phyloP scores from a whole-genome alignment of 2,888 invertebrate species.

The Microchrysa polita region DNA sequence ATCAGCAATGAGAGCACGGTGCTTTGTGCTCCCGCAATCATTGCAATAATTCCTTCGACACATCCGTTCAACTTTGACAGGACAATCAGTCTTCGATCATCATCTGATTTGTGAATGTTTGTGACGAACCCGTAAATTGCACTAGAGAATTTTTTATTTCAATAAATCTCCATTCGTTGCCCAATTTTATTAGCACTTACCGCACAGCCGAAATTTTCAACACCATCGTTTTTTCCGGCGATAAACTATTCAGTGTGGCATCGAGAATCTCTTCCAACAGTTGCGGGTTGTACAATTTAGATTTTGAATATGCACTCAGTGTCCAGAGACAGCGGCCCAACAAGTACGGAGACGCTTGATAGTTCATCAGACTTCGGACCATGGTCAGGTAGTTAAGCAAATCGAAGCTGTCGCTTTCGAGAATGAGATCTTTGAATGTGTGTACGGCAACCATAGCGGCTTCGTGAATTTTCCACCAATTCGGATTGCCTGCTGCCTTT shows the following conservation, averaged over 20 bases:
- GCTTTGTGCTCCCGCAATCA: constrained; percentile 66
- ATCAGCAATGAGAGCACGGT: constrained; percentile 67
- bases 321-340: constrained; percentile 63
- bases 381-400: constrained; percentile 62
- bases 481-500: constrained; percentile 63
- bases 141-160: constrained; percentile 50
- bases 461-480: constrained; percentile 76
- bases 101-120: constrained; percentile 65
- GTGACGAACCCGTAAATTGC: constrained; percentile 63
- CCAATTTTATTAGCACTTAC: constrained; percentile 49
- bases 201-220: constrained; percentile 61
- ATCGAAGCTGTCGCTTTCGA: constrained; percentile 62
- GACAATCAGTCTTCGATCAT: constrained; percentile 62
- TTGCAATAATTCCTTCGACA: constrained; percentile 65
- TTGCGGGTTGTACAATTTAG: constrained; percentile 61
- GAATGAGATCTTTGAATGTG: constrained; percentile 64
- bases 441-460: constrained; percentile 73
- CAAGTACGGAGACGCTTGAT: constrained; percentile 60
- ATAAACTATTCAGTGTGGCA: constrained; percentile 59
- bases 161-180: constrained; percentile 2
- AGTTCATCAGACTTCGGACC: constrained; percentile 60
- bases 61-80: constrained; percentile 67
- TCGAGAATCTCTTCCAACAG: constrained; percentile 61
- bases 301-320: constrained; percentile 61
- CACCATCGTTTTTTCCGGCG: constrained; percentile 59